Evolutionary conservation across 2,113 vertebrate genomes (phyloP), one percentile per base, ranked within the genome.

Genomic region (Gorilla gorilla): DNA sequence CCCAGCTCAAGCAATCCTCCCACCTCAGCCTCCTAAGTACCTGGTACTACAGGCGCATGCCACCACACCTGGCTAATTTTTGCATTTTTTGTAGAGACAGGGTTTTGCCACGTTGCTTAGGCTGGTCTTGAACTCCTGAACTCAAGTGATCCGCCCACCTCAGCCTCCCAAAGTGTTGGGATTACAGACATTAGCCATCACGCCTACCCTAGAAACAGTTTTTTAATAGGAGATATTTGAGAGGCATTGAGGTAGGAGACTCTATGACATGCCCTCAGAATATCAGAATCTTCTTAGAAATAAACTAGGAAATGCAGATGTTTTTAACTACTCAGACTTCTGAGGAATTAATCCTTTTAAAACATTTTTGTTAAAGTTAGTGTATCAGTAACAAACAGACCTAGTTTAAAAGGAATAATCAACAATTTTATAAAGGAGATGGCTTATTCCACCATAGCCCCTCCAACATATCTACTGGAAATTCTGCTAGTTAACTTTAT

Each of bases 401-500:
- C 40, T 94, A 59, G 30, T 88, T 97, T 89, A 87, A 95, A 93
- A 92, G 32, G 64, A 93, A 70, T 95, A 86, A 61, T 80, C 50
- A 93, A 73, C 70, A 87, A 61, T 89, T 92, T 82, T 35, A 68
- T 87, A 93, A 93, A 95, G 57, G 40, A 93, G 75, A 84, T 93
- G 43, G n/a, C 48, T 91, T 93, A 50, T 18, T 68, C 73, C 5
- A 64, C 23, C 4, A 55, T 35, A 84, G 43, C 32, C 25, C 32
- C 35, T 73, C 52, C 55, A 55, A 66, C 32, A 85, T 55, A 73
- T 78, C 48, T 86, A 35, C 48, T 73, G 90, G n/a, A 93, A 89
- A 86, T 66, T 76, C 82, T 89, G n/a, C 40, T 75, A 4, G 11
- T 86, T 72, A 23, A 61, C 18, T 59, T 2, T 45, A 45, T 57